Evolutionary conservation across 2,113 vertebrate species (phyloP).

Genomic region (Pogonocichla stellata): DNA sequence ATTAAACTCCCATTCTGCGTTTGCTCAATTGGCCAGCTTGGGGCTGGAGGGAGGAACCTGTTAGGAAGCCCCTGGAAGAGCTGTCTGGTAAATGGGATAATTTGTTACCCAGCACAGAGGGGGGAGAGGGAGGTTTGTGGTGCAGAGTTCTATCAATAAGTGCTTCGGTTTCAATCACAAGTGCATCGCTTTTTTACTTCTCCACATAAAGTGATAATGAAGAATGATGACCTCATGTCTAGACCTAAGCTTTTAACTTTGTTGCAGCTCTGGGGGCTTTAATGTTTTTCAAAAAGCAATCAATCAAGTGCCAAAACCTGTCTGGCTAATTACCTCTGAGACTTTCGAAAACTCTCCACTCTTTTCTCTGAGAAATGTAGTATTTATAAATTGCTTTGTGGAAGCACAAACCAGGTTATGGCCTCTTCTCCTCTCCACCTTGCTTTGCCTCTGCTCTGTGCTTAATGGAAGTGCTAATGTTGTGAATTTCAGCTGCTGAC

Average conservation of each 20-base stretch:
- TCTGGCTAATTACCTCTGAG: constrained; percentile 57
- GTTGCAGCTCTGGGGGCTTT: constrained; percentile 46
- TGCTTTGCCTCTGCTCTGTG: background rate
- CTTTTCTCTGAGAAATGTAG: constrained; percentile 27
- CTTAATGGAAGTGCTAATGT: background rate
- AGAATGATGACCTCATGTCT: constrained; percentile 73
- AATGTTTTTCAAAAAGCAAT: constrained; percentile 63
- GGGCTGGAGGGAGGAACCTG: background rate
- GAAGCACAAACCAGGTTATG: background rate
- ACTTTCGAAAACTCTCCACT: constrained; percentile 5
- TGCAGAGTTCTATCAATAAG: constrained; percentile 26
- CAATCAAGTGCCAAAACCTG: constrained; percentile 51
- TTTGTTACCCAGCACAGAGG: constrained; percentile 5
- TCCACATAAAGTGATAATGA: constrained; percentile 59
- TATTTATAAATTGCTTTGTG: constrained; percentile 50
- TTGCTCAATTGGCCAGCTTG: background rate
- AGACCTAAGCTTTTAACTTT: constrained; percentile 70
- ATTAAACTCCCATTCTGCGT: background rate
- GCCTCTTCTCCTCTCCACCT: background rate
- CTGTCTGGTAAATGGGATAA: background rate
- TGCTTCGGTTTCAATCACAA: constrained; percentile 49
- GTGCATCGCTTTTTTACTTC: constrained; percentile 35
- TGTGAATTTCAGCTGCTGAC: background rate
- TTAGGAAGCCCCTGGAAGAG: background rate
- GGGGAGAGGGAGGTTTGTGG: background rate